A percentile compares a stretch with the other conserved stretches of the same genome.
Conservation (phyloP, 2,113 vertebrate species). For the Gila orcuttii region DNA sequence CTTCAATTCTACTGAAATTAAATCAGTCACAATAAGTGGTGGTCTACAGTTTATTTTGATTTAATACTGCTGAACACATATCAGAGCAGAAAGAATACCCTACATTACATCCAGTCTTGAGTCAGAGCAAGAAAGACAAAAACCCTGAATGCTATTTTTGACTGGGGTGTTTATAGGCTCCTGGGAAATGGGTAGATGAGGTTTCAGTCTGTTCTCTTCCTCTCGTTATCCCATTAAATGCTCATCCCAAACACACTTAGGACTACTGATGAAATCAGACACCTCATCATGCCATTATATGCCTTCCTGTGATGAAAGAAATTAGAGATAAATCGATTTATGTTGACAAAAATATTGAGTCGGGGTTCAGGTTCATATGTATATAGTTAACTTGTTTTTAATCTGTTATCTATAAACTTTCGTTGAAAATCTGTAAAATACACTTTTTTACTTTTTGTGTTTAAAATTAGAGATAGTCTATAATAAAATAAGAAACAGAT, state of each 20-base stretch:
- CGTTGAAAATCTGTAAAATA: not conserved
- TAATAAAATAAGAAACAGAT: no score
- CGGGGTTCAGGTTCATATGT: not conserved
- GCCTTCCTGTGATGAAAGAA: constrained; percentile 29
- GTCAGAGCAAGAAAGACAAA: not conserved
- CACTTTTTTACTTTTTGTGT: no score
- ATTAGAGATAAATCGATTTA: not conserved
- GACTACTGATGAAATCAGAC: constrained; percentile 73
- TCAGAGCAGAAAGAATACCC: not conserved
- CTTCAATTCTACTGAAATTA: not conserved
- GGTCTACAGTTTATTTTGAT: not conserved
- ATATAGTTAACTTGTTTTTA: not conserved
- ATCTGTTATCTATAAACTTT: not conserved
- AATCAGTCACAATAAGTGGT: not conserved
- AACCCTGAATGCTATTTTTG: not conserved
- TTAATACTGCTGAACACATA: not conserved
- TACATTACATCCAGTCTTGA: not conserved
- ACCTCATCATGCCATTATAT: constrained; percentile 66
- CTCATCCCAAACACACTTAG: constrained; percentile 70
- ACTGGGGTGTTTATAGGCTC: constrained; percentile 25
- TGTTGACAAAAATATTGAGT: constrained; percentile 9
- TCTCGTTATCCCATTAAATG: constrained; percentile 19
- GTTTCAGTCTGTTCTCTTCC: constrained; percentile 20
- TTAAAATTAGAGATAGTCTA: no score
- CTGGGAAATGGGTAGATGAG: constrained; percentile 22